phyloP scores from a whole-genome alignment of 2,797 vertebrate genomes.

The Parotocinclus haroldoi region DNA sequence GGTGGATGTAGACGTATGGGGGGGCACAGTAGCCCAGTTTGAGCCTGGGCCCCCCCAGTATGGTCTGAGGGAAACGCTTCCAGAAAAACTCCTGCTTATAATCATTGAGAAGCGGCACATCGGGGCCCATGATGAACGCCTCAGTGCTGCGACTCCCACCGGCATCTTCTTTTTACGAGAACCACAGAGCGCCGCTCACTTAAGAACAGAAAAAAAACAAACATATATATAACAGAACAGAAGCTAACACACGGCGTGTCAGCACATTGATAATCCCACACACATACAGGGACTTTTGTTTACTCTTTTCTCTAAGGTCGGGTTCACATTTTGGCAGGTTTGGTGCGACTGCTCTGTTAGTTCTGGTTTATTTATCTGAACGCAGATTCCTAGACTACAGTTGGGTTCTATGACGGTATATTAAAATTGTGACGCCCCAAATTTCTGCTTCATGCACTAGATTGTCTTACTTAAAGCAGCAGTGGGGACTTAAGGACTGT shows the following conservation, averaged over 20 bases:
- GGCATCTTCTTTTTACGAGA: slow-evolving; percentile 22
- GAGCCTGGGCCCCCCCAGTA: slow-evolving; percentile 89
- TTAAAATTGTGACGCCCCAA: no score
- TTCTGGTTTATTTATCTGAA: no score
- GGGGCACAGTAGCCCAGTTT: slow-evolving; percentile 93
- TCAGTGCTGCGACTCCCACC: slow-evolving; percentile 18
- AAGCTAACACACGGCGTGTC: not conserved
- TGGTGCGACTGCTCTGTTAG: no score
- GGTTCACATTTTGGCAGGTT: not conserved
- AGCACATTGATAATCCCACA: no score
- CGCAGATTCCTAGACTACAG: no score
- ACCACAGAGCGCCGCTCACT: slow-evolving; percentile 12
- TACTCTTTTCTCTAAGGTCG: not conserved
- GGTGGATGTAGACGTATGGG: slow-evolving; percentile 89
- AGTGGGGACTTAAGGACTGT: no score
- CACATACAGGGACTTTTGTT: not conserved
- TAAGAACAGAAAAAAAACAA: not conserved
- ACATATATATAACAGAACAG: not conserved
- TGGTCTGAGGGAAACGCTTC: slow-evolving; percentile 95
- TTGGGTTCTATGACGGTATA: no score
- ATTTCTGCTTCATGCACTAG: no score
- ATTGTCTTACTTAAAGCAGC: no score
- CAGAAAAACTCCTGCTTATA: slow-evolving; percentile 99
- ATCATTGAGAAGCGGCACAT: slow-evolving; percentile 95
- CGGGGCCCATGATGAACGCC: slow-evolving; percentile 92